phyloP scores from a whole-genome alignment of 2,888 invertebrate genomes.

The Kryphioiulus occultus region DNA sequence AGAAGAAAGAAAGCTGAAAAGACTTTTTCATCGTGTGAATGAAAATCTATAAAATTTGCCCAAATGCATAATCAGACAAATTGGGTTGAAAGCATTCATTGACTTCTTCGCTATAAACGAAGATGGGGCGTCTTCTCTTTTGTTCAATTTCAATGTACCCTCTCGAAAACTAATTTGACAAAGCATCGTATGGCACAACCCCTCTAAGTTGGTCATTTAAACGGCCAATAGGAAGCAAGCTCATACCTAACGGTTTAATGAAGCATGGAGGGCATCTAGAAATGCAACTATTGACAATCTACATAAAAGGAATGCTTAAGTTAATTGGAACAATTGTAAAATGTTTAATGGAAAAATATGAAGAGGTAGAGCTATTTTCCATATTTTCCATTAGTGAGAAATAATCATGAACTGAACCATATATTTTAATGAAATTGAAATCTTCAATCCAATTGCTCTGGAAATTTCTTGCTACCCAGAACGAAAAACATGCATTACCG shows the following conservation, averaged over 20 bases:
- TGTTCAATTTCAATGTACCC: neutral
- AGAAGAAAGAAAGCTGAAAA: constrained; percentile 1
- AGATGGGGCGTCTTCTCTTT: neutral
- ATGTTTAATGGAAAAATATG: no score
- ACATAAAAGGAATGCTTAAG: neutral
- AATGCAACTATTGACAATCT: neutral
- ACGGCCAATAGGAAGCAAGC: neutral
- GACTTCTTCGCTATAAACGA: neutral
- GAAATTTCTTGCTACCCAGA: no score
- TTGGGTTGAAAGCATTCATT: constrained; percentile 5
- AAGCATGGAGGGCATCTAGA: neutral
- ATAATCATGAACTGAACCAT: no score
- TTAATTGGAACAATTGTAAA: no score
- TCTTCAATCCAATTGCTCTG: no score
- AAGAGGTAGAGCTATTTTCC: no score
- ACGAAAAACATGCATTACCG: no score
- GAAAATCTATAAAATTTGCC: neutral
- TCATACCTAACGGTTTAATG: no score
- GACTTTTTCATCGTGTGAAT: neutral
- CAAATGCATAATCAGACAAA: neutral
- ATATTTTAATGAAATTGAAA: no score
- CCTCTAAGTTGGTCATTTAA: neutral
- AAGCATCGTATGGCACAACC: neutral
- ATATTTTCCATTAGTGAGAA: no score
- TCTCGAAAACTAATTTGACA: neutral